Evolutionary conservation across 1,140 invertebrate species (phyloP).

Genomic region (Mycetomoellerius zeteki): DNA sequence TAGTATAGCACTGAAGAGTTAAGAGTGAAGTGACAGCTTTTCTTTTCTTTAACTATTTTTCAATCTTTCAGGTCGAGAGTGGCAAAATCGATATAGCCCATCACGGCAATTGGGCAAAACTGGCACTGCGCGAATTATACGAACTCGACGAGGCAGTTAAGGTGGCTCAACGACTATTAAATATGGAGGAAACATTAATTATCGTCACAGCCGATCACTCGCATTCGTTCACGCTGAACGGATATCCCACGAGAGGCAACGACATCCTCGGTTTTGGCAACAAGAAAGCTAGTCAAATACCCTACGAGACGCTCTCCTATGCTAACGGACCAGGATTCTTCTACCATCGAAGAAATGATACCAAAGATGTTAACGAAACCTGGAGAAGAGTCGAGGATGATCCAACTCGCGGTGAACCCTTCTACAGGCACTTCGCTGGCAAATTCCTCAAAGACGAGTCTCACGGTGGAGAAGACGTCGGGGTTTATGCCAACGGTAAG

Average conservation of each 20-base stretch:
- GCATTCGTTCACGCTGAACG: constrained; percentile 90
- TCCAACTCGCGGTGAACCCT: constrained; percentile 74
- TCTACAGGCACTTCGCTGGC: constrained; percentile 82
- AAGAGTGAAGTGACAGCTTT: background rate
- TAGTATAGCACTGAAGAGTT: background rate
- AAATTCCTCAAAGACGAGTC: constrained; percentile 88
- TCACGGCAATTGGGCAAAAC: constrained; percentile 90
- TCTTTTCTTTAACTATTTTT: background rate
- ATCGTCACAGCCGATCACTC: constrained; percentile 93
- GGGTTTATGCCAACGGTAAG: constrained; percentile 93
- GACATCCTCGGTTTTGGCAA: constrained; percentile 89
- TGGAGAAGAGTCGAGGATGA: constrained; percentile 82
- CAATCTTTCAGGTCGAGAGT: constrained; percentile 87
- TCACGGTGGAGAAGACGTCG: constrained; percentile 96
- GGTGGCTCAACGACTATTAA: constrained; percentile 87
- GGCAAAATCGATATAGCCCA: constrained; percentile 94
- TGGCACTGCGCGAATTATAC: constrained; percentile 90
- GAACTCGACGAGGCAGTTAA: constrained; percentile 90
- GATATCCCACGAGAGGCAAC: constrained; percentile 89
- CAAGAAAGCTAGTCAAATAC: constrained; percentile 76
- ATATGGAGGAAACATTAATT: constrained; percentile 90
- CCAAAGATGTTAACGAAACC: constrained; percentile 77
- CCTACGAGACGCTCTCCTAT: constrained; percentile 88
- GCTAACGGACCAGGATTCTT: constrained; percentile 88
- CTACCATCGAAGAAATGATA: constrained; percentile 81